Conservation (phyloP, 2,888 invertebrate genomes). For the Tachina lurida region DNA sequence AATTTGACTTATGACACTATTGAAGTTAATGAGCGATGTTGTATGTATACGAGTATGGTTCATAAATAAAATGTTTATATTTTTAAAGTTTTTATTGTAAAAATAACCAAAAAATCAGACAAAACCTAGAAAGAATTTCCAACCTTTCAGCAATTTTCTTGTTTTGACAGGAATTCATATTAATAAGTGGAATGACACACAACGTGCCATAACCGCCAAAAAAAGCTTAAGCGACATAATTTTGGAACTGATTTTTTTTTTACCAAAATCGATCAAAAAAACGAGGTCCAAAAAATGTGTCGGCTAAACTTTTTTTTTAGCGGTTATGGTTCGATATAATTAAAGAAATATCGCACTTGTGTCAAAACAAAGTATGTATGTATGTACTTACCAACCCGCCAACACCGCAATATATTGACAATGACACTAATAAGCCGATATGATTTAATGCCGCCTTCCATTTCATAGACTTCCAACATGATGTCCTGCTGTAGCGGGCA, state of each 20-base stretch:
- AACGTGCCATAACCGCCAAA: no score
- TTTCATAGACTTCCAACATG: slow-evolving; percentile 83
- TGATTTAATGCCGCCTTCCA: slow-evolving; percentile 88
- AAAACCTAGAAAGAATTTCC: slow-evolving; percentile 11
- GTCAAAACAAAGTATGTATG: not conserved
- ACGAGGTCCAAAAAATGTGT: no score
- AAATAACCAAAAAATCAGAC: slow-evolving; percentile 15
- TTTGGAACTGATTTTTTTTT: no score
- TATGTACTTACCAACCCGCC: slow-evolving; percentile 89
- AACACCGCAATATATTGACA: slow-evolving; percentile 90
- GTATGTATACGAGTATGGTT: not conserved
- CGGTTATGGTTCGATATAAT: not conserved
- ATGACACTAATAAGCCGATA: slow-evolving; percentile 88
- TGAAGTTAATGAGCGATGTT: no score
- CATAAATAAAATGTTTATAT: slow-evolving; percentile 36
- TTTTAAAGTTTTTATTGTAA: slow-evolving; percentile 39
- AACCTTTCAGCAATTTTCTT: slow-evolving; percentile 6
- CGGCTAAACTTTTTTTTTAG: no score
- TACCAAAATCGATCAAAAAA: no score
- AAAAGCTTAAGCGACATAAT: no score
- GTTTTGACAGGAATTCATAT: slow-evolving; percentile 10
- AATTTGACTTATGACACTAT: no score
- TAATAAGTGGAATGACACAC: not conserved
- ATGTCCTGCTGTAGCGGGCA: slow-evolving; percentile 79
- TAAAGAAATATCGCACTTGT: not conserved